phyloP scores from a whole-genome alignment of 2,888 invertebrate genomes.

The Siphonodentalium dalli region DNA sequence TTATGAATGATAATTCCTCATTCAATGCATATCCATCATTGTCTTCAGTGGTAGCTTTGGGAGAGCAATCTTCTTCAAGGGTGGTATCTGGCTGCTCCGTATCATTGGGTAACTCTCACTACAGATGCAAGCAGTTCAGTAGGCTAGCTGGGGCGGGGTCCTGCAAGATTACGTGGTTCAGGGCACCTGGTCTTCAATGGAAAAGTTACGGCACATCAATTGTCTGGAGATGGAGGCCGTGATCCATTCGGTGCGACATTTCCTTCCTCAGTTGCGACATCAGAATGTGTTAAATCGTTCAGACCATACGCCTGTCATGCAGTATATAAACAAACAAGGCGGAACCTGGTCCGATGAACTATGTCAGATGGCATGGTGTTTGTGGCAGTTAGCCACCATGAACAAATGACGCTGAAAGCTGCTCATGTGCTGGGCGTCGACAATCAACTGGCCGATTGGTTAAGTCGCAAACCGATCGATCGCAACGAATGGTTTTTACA shows the following conservation, averaged over 20 bases:
- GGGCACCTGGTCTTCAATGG: constrained; percentile 9
- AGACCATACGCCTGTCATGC: constrained; percentile 26
- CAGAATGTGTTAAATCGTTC: constrained; percentile 18
- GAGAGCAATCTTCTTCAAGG: too few species aligned
- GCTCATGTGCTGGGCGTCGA: constrained; percentile 17
- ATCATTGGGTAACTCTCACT: too few species aligned
- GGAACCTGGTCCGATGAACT: constrained; percentile 21
- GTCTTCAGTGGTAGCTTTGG: too few species aligned
- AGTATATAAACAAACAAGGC: constrained; percentile 27
- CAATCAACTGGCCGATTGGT: constrained; percentile 17
- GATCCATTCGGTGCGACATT: constrained; percentile 4
- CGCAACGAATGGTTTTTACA: constrained; percentile 20
- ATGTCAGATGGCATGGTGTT: constrained; percentile 23
- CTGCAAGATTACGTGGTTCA: constrained; percentile 15
- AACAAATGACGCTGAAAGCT: constrained; percentile 17
- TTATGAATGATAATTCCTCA: too few species aligned
- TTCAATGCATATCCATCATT: too few species aligned
- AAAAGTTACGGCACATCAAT: constrained; percentile 23
- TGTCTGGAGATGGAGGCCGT: constrained; percentile 30
- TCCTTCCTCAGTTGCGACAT: constrained; percentile 9
- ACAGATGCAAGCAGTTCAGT: constrained; percentile 23
- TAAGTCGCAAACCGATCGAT: constrained; percentile 9
- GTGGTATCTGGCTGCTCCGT: too few species aligned
- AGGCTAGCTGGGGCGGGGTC: constrained; percentile 21
- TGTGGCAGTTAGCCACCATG: constrained; percentile 20